Base-by-base conservation (phyloP, 2,113 vertebrate genomes). In the Dromas ardeola region DNA sequence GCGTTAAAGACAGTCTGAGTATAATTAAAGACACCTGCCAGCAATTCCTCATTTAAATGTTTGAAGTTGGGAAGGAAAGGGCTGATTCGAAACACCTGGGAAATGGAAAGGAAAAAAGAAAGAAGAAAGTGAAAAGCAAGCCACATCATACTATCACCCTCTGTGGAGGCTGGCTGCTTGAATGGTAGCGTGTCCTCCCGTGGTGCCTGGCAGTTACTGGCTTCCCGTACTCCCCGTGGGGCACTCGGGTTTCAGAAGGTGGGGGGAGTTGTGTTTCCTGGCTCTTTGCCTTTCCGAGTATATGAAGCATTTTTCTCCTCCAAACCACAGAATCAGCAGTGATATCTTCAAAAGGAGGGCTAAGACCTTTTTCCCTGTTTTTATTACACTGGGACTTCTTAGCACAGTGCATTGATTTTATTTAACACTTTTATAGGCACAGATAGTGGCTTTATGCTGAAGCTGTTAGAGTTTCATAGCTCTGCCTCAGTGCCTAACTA, bases 1-100 rank as follows among this genome's bases (percentile, higher is more conserved):
- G 26, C 49, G 26, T 59, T 96, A 67, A 91, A 93, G 73, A 62
- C 8, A 74, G 55, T 23, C 23, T 34, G 55, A 78, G 42, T 81
- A 17, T 81, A 89, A 86, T 89, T 95, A 86, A 91, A 91, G 69
- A 72, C 72, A 92, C n/a, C 80, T 92, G 88, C 71, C 52, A 81
- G 5, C 53, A 71, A 81, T 93, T 93, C 84, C 78, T 82, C 38
- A 8, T 93, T 47, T 32, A 79, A 77, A 26, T 47, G 5, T 82
- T 93, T 85, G 84, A 91, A 93, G 32, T 10, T 62, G 32, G 59
- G 80, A 66, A 52, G n/a, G 49, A 73, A 93, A 73, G 16, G 40
- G 13, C 10, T 90, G 38, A 67, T 86, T 70, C 5, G 25, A 91
- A 94, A 86, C 69, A 87, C 79, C n/a, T 91, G 81, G 49, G 34